Evolutionary conservation across 2,888 invertebrate species (phyloP), one percentile per base, ranked within the genome.

Genomic region (Tuberolachnus salignus): DNA sequence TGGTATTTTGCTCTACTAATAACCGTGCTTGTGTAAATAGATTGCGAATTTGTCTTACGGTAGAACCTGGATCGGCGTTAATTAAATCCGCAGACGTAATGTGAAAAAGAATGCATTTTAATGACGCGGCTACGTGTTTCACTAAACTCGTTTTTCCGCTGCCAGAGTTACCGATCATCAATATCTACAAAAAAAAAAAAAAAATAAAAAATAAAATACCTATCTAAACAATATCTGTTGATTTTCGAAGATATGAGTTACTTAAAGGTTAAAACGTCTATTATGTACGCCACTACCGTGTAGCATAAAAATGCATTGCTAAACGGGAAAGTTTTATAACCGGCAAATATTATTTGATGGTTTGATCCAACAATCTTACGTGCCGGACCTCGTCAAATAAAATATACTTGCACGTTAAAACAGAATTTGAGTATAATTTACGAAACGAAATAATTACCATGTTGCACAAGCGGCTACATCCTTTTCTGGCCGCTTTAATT

Each of bases 61-160:
- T 87, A 83, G 88, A 88, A 1, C 89, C 89, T 1, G 88, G 88
- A 82, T 87, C 84, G 1, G 88, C 84, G n/a, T 86, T 85, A 57
- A 86, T 82, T 1, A 89, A 83, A 69, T 87, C 86, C 1, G 87
- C 84, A 1, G 87, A 86, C 70, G 85, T 85, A 3, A 89, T 83
- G 16, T 84, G 83, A 64, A 88, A 84, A 16, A 89, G 84, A 80
- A 87, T 87, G 80, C 87, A 87, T n/a, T 83, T 83, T 82, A 86
- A 84, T 51, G 86, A 84, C 3, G 84, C 84, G 9, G 89, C 86
- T 49, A 88, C 86, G 44, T 87, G 86, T 70, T 85, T 84, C 3
- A 89, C 87, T 49, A 90, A 83, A 10, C 87, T 85, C 13, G 88
- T 89, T 84, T 90, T 90, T 21, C 90, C 90, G 83, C 88, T 87